Base-by-base conservation (phyloP, 1,140 invertebrate genomes). In the Aphaenogaster rudis region DNA sequence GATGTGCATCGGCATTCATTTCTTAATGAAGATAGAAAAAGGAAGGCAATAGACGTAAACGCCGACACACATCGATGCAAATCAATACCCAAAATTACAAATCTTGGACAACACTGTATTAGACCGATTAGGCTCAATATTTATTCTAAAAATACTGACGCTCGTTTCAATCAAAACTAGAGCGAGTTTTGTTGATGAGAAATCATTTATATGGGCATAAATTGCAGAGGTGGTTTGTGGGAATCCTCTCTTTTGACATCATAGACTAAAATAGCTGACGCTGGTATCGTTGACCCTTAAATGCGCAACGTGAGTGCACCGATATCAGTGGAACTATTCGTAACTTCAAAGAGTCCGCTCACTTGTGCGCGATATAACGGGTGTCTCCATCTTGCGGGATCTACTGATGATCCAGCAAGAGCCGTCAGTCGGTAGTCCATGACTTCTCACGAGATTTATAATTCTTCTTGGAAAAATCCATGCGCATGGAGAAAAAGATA, bases 371-470 rank as follows among this genome's bases (percentile, higher is more conserved):
- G 9, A 33, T 48, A 7, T 61, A 74, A 33, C 39, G 69, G 54
- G 42, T 84, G 69, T 50, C 80, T 50, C 54, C 80, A 84, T 84
- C 80, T 84, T 28, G 45, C 28, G 69, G 42, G 33, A 84, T 63
- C 57, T 76, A 84, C n/a, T 33, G 54, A 52, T 52, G 33, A 82
- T 82, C 28, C 9, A 61, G n/a, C 28, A 61, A 15, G 17, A 66
- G 28, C 11, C 36, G 0, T 63, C 54, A 0, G 21, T 61, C 69
- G 80, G 28, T 84, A 84, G 11, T 39, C 13, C 42, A 15, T 42
- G 61, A 78, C 2, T 52, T 3, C 33, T 52, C 36, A 13, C 17
- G 0, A 54, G 36, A 69, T 54, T 42, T 52, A 61, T 6, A 54
- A 80, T 54, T 69, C 28, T 11, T 17, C 15, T 11, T 5, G 8